phyloP scores from a whole-genome alignment of 2,797 vertebrate genomes.

The Artibeus lituratus region DNA sequence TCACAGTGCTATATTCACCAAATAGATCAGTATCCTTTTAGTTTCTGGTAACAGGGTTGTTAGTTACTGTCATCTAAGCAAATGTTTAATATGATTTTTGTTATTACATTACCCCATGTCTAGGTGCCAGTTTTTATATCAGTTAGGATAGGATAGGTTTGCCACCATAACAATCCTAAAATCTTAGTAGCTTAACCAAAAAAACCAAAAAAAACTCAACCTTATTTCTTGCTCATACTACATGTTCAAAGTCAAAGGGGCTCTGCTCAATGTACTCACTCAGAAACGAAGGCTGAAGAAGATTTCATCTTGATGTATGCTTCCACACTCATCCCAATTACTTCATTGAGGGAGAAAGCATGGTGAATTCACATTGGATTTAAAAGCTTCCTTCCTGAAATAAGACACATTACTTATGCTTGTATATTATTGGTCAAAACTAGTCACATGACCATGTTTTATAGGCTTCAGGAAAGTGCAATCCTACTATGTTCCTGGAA shows the following conservation, averaged over 20 bases:
- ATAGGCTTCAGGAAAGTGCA: neutral
- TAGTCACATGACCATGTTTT: neutral
- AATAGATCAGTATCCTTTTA: neutral
- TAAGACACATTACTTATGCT: neutral
- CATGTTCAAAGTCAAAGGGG: neutral
- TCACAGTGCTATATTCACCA: neutral
- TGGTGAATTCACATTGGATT: neutral
- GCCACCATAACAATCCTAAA: neutral
- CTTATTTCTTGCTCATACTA: neutral
- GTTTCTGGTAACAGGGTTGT: neutral
- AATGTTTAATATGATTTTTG: neutral
- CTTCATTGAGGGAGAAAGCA: neutral
- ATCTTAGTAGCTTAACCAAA: constrained; percentile 21
- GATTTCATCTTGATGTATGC: neutral
- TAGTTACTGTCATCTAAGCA: neutral
- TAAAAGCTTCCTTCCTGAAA: neutral
- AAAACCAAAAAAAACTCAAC: too few relatives aligned
- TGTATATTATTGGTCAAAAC: neutral
- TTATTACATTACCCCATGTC: neutral
- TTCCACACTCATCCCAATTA: neutral
- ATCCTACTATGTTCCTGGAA: neutral
- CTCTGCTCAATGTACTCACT: neutral
- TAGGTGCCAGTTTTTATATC: neutral
- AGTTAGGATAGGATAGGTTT: neutral
- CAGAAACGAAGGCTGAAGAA: neutral